Base-by-base conservation (phyloP, 2,888 invertebrate species). In the Ecdyonurus torrentis region DNA sequence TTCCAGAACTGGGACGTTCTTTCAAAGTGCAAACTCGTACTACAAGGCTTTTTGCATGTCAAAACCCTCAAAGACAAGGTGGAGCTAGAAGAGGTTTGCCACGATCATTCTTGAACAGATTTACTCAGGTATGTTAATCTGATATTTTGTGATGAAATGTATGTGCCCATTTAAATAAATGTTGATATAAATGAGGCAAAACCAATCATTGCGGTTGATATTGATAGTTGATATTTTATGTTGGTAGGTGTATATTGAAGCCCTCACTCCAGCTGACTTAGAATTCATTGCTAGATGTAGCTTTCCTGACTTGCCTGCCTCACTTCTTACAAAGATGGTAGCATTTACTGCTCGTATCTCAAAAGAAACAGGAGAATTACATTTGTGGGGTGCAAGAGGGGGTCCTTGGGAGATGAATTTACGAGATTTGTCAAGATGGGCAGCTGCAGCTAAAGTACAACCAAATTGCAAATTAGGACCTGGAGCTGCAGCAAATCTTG, bases 361-460 rank as follows among this genome's bases (percentile, higher is more conserved):
- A 0, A 73, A 78, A 15, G 85, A 86, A 70, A 81, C 87, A 18
- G 79, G 82, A 1, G 77, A 79, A 55, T 73, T 82, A 69, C 80
- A 82, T 64, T 71, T 72, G 1, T 92, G 91, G 82, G 95, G 89
- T 0, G 83, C 84, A 68, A 82, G 78, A 70, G 96, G 97, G 0
- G 85, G 89, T 0, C 97, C 97, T 0, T 98, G 92, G 88, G 98
- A 99, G 75, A 92, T 97, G 77, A 99, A 99, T 77, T 78, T 99
- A 59, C 82, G 99, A 69, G 99, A 99, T 73, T 80, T 99, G 67
- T 84, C 88, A 64, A 83, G 98, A 68, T 98, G 96, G 96, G 92
- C 92, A 72, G 87, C 94, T 69, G 82, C 87, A 0, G 78, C 86
- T 0, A 65, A 69, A 20, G 37, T 58, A 52, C 52, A 59, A 5